Conservation (phyloP, 2,888 invertebrate species). For the Cephonodes hylas region DNA sequence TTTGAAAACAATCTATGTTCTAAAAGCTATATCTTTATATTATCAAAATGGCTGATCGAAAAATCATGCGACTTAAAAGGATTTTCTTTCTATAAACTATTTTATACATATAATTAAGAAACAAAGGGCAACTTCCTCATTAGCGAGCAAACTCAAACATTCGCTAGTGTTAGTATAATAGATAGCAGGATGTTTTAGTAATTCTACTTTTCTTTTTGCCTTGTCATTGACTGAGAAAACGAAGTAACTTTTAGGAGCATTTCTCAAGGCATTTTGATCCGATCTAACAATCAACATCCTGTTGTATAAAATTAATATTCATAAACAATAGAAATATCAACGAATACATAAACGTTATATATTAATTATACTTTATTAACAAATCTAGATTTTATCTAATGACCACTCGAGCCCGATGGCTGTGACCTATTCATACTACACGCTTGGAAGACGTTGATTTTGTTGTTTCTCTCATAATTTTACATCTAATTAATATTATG, state of each 20-base stretch:
- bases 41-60: background rate
- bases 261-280: background rate
- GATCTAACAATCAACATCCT: background rate
- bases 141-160: background rate
- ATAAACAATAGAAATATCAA: slow-evolving; percentile 8
- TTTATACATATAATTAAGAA: background rate
- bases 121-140: background rate
- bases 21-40: background rate
- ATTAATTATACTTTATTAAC: background rate
- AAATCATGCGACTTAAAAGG: background rate
- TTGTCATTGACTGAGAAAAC: too few relatives aligned
- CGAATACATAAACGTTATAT: background rate
- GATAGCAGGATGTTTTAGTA: background rate
- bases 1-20: background rate
- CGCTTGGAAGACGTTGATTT: slow-evolving; percentile 67
- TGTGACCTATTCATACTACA: slow-evolving; percentile 19
- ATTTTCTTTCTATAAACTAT: background rate
- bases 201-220: background rate
- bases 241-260: too few relatives aligned
- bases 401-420: slow-evolving; percentile 22
- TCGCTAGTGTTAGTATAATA: background rate
- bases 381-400: slow-evolving; percentile 11
- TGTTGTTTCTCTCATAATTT: slow-evolving; percentile 44
- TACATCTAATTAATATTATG: slow-evolving; percentile 17
- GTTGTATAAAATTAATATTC: background rate